Evolutionary conservation across 2,888 invertebrate genomes (phyloP).

Genomic region (Hydrotaea cyrtoneurina): DNA sequence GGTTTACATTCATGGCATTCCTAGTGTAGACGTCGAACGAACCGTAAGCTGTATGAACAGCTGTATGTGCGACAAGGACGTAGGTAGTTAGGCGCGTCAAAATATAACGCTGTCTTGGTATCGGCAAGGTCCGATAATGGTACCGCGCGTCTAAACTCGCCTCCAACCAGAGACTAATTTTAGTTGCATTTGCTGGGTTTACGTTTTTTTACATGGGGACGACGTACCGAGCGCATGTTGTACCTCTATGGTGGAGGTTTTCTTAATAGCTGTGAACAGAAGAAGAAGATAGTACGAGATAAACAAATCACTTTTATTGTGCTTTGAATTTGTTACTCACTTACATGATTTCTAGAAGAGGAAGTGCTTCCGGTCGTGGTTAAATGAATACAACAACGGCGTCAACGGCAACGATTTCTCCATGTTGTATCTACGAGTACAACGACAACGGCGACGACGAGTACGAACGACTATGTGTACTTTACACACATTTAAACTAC

Average conservation of each 20-base stretch:
- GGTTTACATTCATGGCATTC: too few relatives aligned
- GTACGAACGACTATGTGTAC: constrained; percentile 1
- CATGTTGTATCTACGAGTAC: constrained; percentile 35
- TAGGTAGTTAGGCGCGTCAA: too few relatives aligned
- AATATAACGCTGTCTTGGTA: too few relatives aligned
- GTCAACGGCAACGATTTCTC: constrained; percentile 60
- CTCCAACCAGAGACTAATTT: too few relatives aligned
- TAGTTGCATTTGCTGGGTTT: too few relatives aligned
- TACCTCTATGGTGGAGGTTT: background rate
- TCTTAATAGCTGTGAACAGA: background rate
- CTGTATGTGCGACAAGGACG: too few relatives aligned
- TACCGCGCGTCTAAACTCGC: too few relatives aligned
- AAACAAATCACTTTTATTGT: constrained; percentile 64
- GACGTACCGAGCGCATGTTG: background rate
- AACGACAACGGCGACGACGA: background rate
- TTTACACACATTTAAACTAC: constrained; percentile 8
- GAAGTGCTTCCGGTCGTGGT: constrained; percentile 70
- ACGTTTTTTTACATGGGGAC: too few relatives aligned
- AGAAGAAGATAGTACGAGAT: constrained; percentile 22
- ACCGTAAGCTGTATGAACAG: too few relatives aligned
- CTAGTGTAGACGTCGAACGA: too few relatives aligned
- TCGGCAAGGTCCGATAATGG: too few relatives aligned
- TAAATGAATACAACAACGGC: constrained; percentile 67
- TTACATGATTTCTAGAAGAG: constrained; percentile 67
- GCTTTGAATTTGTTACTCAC: constrained; percentile 63